phyloP scores from a whole-genome alignment of 2,797 vertebrate genomes.

The Xenopus petersii region DNA sequence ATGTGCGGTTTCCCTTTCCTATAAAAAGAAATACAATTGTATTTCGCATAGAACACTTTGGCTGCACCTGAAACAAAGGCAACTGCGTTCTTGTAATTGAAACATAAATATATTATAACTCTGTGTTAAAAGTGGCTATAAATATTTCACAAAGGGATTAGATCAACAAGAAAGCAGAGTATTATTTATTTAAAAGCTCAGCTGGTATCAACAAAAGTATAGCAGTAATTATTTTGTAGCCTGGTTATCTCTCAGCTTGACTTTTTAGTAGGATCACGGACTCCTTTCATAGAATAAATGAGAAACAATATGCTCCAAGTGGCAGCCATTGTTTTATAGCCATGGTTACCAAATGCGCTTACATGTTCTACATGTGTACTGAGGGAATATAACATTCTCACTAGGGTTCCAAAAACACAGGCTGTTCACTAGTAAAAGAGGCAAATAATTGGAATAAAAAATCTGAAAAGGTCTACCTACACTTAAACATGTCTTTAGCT shows the following conservation, averaged over 20 bases:
- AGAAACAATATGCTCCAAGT: conserved; percentile 21
- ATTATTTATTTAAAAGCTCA: conserved; percentile 47
- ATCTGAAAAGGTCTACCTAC: background rate
- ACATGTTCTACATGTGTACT: conserved; percentile 5
- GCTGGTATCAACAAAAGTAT: conserved; percentile 43
- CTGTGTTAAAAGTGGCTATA: conserved; percentile 43
- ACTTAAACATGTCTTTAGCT: background rate
- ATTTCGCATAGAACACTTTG: conserved; percentile 26
- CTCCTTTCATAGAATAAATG: conserved; percentile 8
- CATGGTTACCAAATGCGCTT: conserved; percentile 19
- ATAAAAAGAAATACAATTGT: conserved; percentile 5
- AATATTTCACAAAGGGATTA: conserved; percentile 49
- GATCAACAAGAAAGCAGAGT: conserved; percentile 45
- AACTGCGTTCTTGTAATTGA: conserved; percentile 45
- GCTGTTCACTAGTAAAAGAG: background rate
- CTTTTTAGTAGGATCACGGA: conserved; percentile 11
- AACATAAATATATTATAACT: conserved; percentile 49
- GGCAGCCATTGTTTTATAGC: conserved; percentile 19
- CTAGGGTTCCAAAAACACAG: conserved; percentile 2
- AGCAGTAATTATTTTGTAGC: conserved; percentile 43
- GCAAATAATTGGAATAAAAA: background rate
- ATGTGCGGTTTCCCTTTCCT: background rate
- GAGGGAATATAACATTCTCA: conserved; percentile 19
- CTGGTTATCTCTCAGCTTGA: conserved; percentile 31
- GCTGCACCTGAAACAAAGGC: conserved; percentile 42